Base-by-base conservation (phyloP, 92 coral and sea anemone genomes). In the Siderastrea siderea region DNA sequence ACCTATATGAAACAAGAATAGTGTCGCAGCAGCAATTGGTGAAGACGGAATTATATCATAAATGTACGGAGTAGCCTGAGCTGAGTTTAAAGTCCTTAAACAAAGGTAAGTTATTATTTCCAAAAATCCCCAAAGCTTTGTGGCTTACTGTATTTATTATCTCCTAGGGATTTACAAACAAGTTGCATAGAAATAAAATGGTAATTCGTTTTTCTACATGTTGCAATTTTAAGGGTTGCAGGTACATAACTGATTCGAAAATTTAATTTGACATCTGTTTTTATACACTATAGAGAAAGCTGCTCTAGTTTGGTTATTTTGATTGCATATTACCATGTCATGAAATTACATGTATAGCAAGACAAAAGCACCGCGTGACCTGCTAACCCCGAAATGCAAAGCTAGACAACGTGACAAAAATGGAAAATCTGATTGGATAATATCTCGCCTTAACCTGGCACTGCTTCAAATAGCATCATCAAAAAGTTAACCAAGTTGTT, bases 331-430 rank as follows among this genome's bases (percentile, higher is more conserved):
- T 65, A n/a, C 2, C 55, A 44, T 13, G 16, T 14, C 17, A 15
- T 44, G 1, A 43, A 1, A 68, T 50, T 52, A 44, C 74, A 46
- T 19, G 17, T 17, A n/a, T 9, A 14, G 12, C 5, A 13, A 12
- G 26, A 43, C 43, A 9, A 44, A 16, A 65, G 47, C 80, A 14
- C 87, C n/a, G 87, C 78, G 87, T 83, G 87, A 83, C 87, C 87
- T 83, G 87, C 49, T 83, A 10, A 45, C 15, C 14, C 38, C 19
- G 47, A 44, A 17, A 68, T 9, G 47, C 79, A 83, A 72, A 71
- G 58, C 13, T 38, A 46, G 38, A 68, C 49, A 54, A 52, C 76
- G 85, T 81, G 85, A 44, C 67, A 55, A 38, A 69, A 54, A 6
- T 17, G 26, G 6, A n/a, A 15, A 47, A 14, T 72, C 79, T 83